phyloP scores from a whole-genome alignment of 2,113 vertebrate genomes.

The Taurulus bubalis region DNA sequence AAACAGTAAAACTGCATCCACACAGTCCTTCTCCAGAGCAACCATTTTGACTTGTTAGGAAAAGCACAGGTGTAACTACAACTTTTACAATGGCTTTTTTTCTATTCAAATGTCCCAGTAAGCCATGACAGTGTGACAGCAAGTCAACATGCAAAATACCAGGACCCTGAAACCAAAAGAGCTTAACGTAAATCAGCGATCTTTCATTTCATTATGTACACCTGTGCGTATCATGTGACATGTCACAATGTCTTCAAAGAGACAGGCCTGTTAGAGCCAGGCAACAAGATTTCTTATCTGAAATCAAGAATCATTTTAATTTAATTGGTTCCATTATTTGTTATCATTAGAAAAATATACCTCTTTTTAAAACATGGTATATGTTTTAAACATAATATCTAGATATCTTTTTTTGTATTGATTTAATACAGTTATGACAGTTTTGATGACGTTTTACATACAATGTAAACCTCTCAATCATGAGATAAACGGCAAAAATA shows the following conservation, averaged over 20 bases:
- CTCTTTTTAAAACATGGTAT: neutral
- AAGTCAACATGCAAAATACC: neutral
- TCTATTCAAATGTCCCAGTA: neutral
- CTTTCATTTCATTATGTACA: neutral
- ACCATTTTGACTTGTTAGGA: neutral
- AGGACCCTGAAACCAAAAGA: neutral
- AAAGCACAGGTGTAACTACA: neutral
- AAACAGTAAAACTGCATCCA: neutral
- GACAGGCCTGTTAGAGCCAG: neutral
- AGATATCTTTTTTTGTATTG: too few relatives aligned
- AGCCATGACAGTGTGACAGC: neutral
- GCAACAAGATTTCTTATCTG: neutral
- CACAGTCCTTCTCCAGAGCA: neutral
- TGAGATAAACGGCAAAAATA: neutral
- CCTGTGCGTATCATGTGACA: neutral
- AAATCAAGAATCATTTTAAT: neutral
- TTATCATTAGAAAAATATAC: neutral
- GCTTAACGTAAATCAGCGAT: neutral
- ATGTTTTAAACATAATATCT: neutral
- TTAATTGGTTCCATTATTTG: neutral
- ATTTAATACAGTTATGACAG: neutral
- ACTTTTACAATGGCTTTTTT: neutral
- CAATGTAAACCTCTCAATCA: neutral
- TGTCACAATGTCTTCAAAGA: neutral
- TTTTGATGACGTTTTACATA: conserved; percentile 19